phyloP scores from a whole-genome alignment of 2,888 invertebrate genomes.

The Eupithecia inturbata region DNA sequence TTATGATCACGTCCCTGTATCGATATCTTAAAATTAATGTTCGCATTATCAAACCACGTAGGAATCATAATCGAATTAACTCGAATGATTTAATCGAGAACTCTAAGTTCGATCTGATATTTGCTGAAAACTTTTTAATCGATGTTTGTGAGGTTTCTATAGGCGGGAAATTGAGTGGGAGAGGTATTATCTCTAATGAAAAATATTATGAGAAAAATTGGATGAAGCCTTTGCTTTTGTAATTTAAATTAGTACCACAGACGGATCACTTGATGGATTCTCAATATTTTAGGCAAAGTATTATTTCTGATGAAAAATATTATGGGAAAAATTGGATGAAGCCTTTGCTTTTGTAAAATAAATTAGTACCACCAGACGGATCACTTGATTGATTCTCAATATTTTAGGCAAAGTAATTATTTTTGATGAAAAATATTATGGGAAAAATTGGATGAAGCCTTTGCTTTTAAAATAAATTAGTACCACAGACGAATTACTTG shows the following conservation, averaged over 20 bases:
- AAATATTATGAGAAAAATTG: slow-evolving; percentile 1
- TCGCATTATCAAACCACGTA: slow-evolving; percentile 39
- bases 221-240: neutral
- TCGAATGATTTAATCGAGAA: slow-evolving; percentile 52
- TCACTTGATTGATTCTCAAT: too few species aligned
- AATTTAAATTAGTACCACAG: neutral
- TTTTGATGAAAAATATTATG: too few species aligned
- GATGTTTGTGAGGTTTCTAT: slow-evolving; percentile 28
- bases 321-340: too few species aligned
- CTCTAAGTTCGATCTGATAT: slow-evolving; percentile 50
- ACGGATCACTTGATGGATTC: too few species aligned
- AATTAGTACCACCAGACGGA: too few species aligned
- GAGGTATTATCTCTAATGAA: slow-evolving; percentile 3
- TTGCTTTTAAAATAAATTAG: neutral
- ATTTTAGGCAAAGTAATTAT: too few species aligned
- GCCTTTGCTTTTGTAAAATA: too few species aligned
- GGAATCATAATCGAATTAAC: slow-evolving; percentile 49
- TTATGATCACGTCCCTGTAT: slow-evolving; percentile 21
- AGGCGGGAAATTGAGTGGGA: neutral
- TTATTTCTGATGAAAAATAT: too few species aligned
- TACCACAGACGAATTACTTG: too few species aligned
- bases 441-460: too few species aligned
- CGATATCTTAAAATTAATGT: slow-evolving; percentile 37
- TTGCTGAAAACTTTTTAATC: slow-evolving; percentile 31
- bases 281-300: too few species aligned